Evolutionary conservation across 2,113 vertebrate species (phyloP).

Genomic region (Pungitius pungitius): DNA sequence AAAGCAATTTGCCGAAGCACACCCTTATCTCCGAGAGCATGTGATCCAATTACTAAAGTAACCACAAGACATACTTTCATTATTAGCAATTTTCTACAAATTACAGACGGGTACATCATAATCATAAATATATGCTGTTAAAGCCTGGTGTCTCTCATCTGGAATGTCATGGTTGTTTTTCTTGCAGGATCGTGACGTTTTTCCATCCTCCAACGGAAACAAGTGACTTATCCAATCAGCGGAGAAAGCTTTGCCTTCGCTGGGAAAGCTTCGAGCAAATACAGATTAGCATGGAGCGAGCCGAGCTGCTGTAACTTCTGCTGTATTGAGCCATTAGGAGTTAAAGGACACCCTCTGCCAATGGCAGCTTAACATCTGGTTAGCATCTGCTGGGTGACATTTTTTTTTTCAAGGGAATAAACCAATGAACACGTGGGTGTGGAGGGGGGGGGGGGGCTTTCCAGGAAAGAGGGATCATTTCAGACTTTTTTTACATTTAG

Average conservation of each 20-base stretch:
- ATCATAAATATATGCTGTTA: conserved; percentile 48
- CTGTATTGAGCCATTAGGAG: conserved; percentile 43
- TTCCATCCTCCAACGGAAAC: conserved; percentile 63
- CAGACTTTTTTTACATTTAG: conserved; percentile 32
- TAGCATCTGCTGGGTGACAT: conserved; percentile 58
- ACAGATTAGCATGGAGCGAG: conserved; percentile 38
- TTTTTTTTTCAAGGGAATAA: conserved; percentile 62
- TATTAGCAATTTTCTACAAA: conserved; percentile 58
- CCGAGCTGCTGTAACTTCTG: conserved; percentile 14
- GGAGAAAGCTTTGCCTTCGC: conserved; percentile 50
- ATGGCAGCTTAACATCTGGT: conserved; percentile 73
- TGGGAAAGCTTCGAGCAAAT: conserved; percentile 47
- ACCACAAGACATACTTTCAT: conserved; percentile 48
- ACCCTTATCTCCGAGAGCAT: conserved; percentile 12
- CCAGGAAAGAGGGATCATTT: conserved; percentile 63
- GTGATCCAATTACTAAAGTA: conserved; percentile 56
- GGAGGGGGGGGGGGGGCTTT: conserved; percentile 38
- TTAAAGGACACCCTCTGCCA: conserved; percentile 58
- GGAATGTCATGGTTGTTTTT: conserved; percentile 69
- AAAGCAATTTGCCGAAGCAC: conserved; percentile 18
- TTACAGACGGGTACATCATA: conserved; percentile 61
- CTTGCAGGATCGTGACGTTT: conserved; percentile 48
- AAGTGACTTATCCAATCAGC: conserved; percentile 64
- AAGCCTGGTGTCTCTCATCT: conserved; percentile 15
- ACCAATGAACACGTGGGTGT: conserved; percentile 43